These are phyloP conservation scores for Cyclopterus lumpus DNA, from an alignment of 2,797 vertebrate genomes.

Conservation along the genomic window DNA sequence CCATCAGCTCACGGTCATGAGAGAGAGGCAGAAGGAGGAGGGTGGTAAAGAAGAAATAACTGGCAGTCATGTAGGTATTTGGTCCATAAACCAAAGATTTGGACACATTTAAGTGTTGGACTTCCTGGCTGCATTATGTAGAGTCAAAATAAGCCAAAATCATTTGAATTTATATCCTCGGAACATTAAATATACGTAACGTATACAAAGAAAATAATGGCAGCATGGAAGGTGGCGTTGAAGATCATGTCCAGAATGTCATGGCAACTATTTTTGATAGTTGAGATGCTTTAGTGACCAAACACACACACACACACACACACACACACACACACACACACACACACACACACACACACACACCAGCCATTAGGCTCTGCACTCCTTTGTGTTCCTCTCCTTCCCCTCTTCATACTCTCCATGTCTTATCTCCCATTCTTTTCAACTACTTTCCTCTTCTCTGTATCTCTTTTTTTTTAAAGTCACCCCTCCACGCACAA, in stretches of 20 bases:
- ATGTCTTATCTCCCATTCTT: slow-evolving; percentile 45
- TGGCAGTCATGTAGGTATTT: background rate
- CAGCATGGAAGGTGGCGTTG: background rate
- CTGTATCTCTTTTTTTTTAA: slow-evolving; percentile 35
- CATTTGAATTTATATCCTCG: background rate
- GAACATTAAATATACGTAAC: background rate
- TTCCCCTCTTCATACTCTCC: slow-evolving; percentile 39
- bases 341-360: background rate
- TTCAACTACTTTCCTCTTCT: slow-evolving; percentile 48
- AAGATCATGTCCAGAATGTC: background rate
- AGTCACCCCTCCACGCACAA: slow-evolving; percentile 15
- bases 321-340: too few species aligned
- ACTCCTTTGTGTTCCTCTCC: slow-evolving; percentile 48
- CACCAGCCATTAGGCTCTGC: slow-evolving; percentile 3
- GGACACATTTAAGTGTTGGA: background rate
- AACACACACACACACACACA: too few species aligned
- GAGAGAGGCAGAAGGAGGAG: too few species aligned
- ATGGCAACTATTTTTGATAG: background rate
- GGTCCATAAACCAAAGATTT: background rate
- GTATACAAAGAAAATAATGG: background rate
- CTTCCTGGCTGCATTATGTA: background rate
- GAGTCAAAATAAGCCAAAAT: background rate
- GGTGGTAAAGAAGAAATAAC: background rate
- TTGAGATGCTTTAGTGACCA: slow-evolving; percentile 1
- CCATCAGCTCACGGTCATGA: too few species aligned